Evolutionary conservation across 2,888 invertebrate genomes (phyloP).

Genomic region (Drosophila austrosaltans): DNA sequence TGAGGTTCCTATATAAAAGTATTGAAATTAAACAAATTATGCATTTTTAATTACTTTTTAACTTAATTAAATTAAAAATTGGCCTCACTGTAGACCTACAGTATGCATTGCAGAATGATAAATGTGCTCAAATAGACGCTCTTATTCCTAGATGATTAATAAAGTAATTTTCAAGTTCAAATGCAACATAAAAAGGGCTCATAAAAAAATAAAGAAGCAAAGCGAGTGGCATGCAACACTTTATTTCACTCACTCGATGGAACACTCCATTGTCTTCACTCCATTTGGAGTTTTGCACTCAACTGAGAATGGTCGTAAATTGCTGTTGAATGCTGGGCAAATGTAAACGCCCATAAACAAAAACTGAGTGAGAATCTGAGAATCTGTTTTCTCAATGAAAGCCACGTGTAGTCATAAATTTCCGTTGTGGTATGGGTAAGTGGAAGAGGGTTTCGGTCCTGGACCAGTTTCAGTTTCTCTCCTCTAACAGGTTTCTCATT

Average conservation of each 20-base stretch:
- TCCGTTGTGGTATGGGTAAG: conserved; percentile 40
- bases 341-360: conserved; percentile 83
- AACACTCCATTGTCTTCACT: conserved; percentile 14
- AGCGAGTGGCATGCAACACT: conserved; percentile 4
- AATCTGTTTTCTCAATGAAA: conserved; percentile 74
- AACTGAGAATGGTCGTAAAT: conserved; percentile 67
- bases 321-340: conserved; percentile 54
- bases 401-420: conserved; percentile 77
- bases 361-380: conserved; percentile 40
- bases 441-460: conserved; percentile 54
- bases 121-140: conserved; percentile 67
- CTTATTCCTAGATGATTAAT: conserved; percentile 74
- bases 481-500: conserved; percentile 79
- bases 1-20: no score
- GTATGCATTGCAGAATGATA: conserved; percentile 41
- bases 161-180: conserved; percentile 79
- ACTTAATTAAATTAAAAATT: background rate
- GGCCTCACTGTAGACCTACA: background rate
- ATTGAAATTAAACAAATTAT: background rate
- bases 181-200: conserved; percentile 50
- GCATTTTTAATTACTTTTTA: background rate
- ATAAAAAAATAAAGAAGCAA: conserved; percentile 26
- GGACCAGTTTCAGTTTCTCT: conserved; percentile 33
- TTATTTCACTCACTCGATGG: conserved; percentile 26
- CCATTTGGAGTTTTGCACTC: conserved; percentile 40